Evolutionary conservation across 2,888 invertebrate genomes (phyloP).

Genomic region (Tinea trinotella): DNA sequence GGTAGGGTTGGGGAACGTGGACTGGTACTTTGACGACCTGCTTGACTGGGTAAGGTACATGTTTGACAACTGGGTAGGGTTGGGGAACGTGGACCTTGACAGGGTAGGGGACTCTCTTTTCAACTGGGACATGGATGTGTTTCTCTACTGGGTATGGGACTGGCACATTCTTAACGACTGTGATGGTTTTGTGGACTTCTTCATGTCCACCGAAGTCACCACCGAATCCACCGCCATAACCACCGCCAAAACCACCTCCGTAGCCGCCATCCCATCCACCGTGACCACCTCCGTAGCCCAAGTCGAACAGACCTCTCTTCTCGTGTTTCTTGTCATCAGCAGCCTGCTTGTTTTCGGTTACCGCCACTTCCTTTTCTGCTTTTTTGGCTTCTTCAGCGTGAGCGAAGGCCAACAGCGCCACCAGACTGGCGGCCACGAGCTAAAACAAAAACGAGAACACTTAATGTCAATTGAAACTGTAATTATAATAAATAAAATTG

Average conservation of each 20-base stretch:
- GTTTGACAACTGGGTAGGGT: slow-evolving; percentile 78
- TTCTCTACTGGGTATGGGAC: slow-evolving; percentile 82
- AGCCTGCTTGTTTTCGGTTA: slow-evolving; percentile 66
- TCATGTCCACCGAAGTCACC: slow-evolving; percentile 52
- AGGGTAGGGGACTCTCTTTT: slow-evolving; percentile 74
- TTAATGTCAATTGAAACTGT: background rate
- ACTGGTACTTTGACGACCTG: slow-evolving; percentile 73
- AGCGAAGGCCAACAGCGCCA: slow-evolving; percentile 74
- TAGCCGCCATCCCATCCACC: slow-evolving; percentile 25
- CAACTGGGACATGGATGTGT: slow-evolving; percentile 78
- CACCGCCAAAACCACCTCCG: slow-evolving; percentile 34
- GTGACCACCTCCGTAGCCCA: slow-evolving; percentile 58
- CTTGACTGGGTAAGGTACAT: slow-evolving; percentile 78
- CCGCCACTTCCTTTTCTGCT: slow-evolving; percentile 72
- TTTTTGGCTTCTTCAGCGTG: slow-evolving; percentile 72
- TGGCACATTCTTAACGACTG: slow-evolving; percentile 81
- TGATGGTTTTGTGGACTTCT: slow-evolving; percentile 77
- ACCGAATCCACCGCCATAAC: slow-evolving; percentile 36
- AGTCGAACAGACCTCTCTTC: slow-evolving; percentile 78
- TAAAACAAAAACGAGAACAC: slow-evolving; percentile 30
- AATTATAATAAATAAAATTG: slow-evolving; percentile 2
- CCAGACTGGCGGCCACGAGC: slow-evolving; percentile 75
- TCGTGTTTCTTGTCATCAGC: slow-evolving; percentile 79
- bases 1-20: slow-evolving; percentile 79
- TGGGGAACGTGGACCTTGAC: slow-evolving; percentile 77